phyloP scores from a whole-genome alignment of 2,113 vertebrate species.

The Lophura nycthemera region DNA sequence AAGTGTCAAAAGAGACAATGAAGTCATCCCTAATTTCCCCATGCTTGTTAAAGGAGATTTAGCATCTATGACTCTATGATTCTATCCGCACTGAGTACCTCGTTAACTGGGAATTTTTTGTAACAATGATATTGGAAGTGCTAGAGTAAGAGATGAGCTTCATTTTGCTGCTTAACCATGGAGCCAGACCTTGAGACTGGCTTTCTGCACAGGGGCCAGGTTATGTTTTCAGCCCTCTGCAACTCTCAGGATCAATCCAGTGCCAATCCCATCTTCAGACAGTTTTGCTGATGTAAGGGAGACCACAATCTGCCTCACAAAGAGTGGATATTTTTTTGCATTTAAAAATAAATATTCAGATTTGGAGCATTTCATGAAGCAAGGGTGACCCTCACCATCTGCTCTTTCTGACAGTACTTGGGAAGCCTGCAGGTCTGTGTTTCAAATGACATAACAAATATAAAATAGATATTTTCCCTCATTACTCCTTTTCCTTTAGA shows the following conservation, averaged over 20 bases:
- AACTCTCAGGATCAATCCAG: constrained; percentile 6
- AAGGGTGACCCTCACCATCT: constrained; percentile 65
- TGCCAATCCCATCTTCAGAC: constrained; percentile 16
- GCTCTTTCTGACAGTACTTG: constrained; percentile 18
- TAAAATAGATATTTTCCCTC: neutral
- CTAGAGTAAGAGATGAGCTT: neutral
- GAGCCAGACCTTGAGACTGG: neutral
- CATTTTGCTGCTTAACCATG: neutral
- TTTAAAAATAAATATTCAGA: constrained; percentile 59
- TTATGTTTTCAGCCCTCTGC: neutral
- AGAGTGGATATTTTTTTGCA: neutral
- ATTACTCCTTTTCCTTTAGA: neutral
- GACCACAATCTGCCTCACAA: constrained; percentile 15
- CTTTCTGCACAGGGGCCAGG: neutral
- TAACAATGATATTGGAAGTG: neutral
- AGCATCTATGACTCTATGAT: neutral
- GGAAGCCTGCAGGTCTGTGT: neutral
- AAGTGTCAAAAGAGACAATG: neutral
- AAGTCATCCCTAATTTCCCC: neutral
- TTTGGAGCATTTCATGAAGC: constrained; percentile 24
- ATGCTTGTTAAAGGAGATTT: neutral
- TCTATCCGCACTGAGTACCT: neutral
- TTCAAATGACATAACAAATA: neutral
- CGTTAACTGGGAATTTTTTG: neutral
- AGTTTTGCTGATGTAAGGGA: constrained; percentile 58